phyloP scores from a whole-genome alignment of 2,797 vertebrate genomes.

The Arnoldichthys spilopterus region DNA sequence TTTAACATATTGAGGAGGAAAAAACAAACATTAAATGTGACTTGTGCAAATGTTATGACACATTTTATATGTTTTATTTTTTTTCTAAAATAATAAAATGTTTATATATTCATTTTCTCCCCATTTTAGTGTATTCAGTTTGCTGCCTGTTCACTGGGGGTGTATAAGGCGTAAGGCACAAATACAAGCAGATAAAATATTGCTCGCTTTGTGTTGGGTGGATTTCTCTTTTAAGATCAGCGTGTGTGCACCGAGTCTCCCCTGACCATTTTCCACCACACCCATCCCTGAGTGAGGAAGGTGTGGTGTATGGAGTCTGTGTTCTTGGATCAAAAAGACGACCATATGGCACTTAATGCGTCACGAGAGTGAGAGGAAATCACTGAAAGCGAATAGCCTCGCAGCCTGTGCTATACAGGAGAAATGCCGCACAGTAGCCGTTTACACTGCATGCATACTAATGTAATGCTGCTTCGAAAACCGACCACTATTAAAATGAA shows the following conservation, averaged over 20 bases:
- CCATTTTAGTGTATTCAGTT: too few species aligned
- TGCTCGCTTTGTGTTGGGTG: background rate
- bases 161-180: too few species aligned
- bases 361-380: slow-evolving; percentile 28
- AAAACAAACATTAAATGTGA: too few species aligned
- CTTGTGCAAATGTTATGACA: too few species aligned
- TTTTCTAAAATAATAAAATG: too few species aligned
- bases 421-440: background rate
- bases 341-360: slow-evolving; percentile 48
- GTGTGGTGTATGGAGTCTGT: slow-evolving; percentile 37
- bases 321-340: slow-evolving; percentile 50
- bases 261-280: slow-evolving; percentile 26
- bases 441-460: slow-evolving; percentile 2
- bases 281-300: slow-evolving; percentile 39
- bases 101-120: too few species aligned
- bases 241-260: slow-evolving; percentile 13
- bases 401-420: background rate
- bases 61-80: too few species aligned
- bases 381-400: slow-evolving; percentile 22
- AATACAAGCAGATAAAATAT: background rate
- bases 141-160: too few species aligned
- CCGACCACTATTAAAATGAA: background rate
- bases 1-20: too few species aligned
- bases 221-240: slow-evolving; percentile 9
- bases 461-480: background rate